Evolutionary conservation across 1,140 invertebrate genomes (phyloP), one percentile per base, ranked within the genome.

Genomic region (Thereuonema tuberculata): DNA sequence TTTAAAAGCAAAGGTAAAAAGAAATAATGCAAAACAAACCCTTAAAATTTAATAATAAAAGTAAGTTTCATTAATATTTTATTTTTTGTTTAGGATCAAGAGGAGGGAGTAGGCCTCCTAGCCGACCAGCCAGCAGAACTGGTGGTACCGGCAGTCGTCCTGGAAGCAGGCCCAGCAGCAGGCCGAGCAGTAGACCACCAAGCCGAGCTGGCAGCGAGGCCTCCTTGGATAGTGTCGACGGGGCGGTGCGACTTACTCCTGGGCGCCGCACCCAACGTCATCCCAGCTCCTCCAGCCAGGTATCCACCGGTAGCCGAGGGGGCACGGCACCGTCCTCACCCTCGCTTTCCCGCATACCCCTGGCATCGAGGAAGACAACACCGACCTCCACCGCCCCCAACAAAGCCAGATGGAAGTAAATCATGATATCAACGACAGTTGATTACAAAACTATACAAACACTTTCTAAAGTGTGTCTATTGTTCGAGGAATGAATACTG

Each of bases 121-220:
- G 68, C 61, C 70, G 68, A n/a, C 69, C 70, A 55, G 66, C 72
- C 9, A 76, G 75, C 65, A 68, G 74, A 56, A 70, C 46, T 49
- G 64, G 66, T 65, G 26, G 63, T 81, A 79, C 68, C 12, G 25
- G 12, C 3, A 81, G 82, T 31, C 89, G 87, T 48, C 25, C 53
- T 9, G 81, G 82, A 37, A 90, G 87, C 48, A 78, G 87, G 67
- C 74, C 75, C 20, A 64, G 87, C 31, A 68, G 68, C 58, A 61
- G 69, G 3, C 70, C 70, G 5, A 65, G 66, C 25, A 73, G 71
- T 56, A 91, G 92, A 72, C 89, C 91, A 65, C 87, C 90, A 23
- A 94, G 91, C 69, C 82, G 92, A 68, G 88, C 93, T 69, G 91
- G 90, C 61, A 96, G 93, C 29, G 92, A 89, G 67, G 80, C 92